These are phyloP conservation scores for Lamellibrachia satsuma DNA, from an alignment of 2,888 invertebrate species.

Conservation along the genomic window DNA sequence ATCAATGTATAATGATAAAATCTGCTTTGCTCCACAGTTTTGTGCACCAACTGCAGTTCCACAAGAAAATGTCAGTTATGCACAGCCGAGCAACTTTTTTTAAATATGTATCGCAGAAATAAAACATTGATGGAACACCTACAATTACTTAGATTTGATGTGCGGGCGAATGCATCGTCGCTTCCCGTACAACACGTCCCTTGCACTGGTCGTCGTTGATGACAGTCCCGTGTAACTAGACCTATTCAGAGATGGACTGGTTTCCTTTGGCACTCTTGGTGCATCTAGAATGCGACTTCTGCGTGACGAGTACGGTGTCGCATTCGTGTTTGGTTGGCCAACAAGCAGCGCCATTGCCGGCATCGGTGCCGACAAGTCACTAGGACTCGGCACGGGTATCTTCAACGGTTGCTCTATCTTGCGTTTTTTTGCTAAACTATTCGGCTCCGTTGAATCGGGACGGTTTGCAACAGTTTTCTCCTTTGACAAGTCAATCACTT, in stretches of 20 bases:
- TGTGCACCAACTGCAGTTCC: not conserved
- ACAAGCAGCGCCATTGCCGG: not conserved
- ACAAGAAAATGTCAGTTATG: not conserved
- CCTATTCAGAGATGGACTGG: constrained; percentile 55
- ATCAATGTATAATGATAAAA: not conserved
- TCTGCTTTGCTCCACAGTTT: not conserved
- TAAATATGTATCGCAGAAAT: not conserved
- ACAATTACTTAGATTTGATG: constrained; percentile 53
- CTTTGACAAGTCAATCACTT: not conserved
- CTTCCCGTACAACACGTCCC: constrained; percentile 55
- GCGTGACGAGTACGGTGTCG: constrained; percentile 50
- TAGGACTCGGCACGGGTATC: constrained; percentile 18
- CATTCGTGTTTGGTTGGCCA: not conserved
- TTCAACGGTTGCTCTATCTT: constrained; percentile 2
- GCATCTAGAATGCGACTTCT: constrained; percentile 61
- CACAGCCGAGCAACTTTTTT: not conserved
- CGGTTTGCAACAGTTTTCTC: not conserved
- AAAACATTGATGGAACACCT: not conserved
- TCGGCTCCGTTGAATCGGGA: constrained; percentile 14
- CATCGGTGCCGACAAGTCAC: not conserved
- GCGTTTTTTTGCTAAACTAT: not conserved
- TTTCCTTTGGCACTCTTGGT: constrained; percentile 50
- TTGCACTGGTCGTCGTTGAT: constrained; percentile 35
- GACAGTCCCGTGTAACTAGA: constrained; percentile 52
- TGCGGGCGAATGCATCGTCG: constrained; percentile 53